phyloP scores from a whole-genome alignment of 92 coral and sea anemone species.

The Epizoanthus fatuus region DNA sequence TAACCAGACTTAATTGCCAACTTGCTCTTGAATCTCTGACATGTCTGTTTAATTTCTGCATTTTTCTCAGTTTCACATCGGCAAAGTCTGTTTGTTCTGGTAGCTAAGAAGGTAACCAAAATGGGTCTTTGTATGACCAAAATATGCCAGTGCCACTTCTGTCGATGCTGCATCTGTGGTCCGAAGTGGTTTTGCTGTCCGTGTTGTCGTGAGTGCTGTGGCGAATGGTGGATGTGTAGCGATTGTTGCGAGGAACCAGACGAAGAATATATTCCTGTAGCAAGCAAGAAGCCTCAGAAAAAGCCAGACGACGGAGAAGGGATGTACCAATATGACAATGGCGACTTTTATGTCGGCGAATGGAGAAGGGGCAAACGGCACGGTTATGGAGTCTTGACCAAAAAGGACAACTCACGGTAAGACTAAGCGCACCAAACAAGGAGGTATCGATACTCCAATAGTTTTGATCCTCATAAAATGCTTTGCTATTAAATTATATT shows the following conservation, averaged over 20 bases:
- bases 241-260: slow-evolving; percentile 88
- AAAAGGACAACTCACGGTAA: slow-evolving; percentile 83
- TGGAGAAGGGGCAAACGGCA: slow-evolving; percentile 91
- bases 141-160: slow-evolving; percentile 87
- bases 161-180: slow-evolving; percentile 86
- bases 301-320: slow-evolving; percentile 93
- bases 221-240: slow-evolving; percentile 97
- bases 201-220: slow-evolving; percentile 85
- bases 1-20: too few relatives aligned
- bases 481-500: too few relatives aligned
- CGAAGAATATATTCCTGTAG: slow-evolving; percentile 73
- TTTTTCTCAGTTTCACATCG: too few relatives aligned
- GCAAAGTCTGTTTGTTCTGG: background rate
- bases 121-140: slow-evolving; percentile 91
- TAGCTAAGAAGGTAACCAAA: background rate
- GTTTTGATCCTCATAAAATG: background rate
- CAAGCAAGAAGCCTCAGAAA: slow-evolving; percentile 49
- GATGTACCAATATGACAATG: slow-evolving; percentile 89
- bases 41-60: too few relatives aligned
- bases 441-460: background rate
- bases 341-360: slow-evolving; percentile 92
- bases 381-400: slow-evolving; percentile 87
- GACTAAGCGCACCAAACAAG: too few relatives aligned
- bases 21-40: too few relatives aligned
- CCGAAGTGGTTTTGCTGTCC: slow-evolving; percentile 78